Evolutionary conservation across 2,888 invertebrate species (phyloP).

Genomic region (Ormyrus nitidulus): DNA sequence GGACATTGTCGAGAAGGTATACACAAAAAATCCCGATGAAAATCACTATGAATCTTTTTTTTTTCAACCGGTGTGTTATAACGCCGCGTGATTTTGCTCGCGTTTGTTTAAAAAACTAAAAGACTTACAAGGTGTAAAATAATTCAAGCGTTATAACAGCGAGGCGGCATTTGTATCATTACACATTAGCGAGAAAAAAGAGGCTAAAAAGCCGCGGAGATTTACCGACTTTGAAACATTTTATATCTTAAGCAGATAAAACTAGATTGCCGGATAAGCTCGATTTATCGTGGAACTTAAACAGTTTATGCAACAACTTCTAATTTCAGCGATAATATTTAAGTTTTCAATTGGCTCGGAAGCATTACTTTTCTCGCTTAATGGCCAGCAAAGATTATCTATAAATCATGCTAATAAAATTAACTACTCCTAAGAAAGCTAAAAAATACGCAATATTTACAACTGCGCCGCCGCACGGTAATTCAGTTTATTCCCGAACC

Average conservation of each 20-base stretch:
- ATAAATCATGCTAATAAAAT: too few relatives aligned
- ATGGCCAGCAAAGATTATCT: too few relatives aligned
- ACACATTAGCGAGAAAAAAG: not conserved
- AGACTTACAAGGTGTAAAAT: not conserved
- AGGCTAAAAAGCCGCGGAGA: not conserved
- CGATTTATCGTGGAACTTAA: not conserved
- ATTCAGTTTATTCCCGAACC: too few relatives aligned
- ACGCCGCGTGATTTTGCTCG: not conserved
- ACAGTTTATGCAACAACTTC: too few relatives aligned
- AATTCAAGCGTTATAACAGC: not conserved
- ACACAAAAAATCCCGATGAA: not conserved
- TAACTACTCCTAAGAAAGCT: too few relatives aligned
- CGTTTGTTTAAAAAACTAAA: not conserved
- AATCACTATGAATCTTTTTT: not conserved
- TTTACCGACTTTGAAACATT: slow-evolving; percentile 3
- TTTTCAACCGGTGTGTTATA: not conserved
- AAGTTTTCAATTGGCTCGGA: not conserved
- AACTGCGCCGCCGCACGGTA: too few relatives aligned
- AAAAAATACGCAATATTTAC: too few relatives aligned
- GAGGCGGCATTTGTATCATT: not conserved
- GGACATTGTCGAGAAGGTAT: too few relatives aligned
- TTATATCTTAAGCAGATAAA: not conserved
- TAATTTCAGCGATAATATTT: not conserved
- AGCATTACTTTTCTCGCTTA: not conserved
- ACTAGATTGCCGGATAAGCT: not conserved